Evolutionary conservation across 2,797 vertebrate genomes (phyloP), one percentile per base, ranked within the genome.

Genomic region (Centroberyx gerrardi): DNA sequence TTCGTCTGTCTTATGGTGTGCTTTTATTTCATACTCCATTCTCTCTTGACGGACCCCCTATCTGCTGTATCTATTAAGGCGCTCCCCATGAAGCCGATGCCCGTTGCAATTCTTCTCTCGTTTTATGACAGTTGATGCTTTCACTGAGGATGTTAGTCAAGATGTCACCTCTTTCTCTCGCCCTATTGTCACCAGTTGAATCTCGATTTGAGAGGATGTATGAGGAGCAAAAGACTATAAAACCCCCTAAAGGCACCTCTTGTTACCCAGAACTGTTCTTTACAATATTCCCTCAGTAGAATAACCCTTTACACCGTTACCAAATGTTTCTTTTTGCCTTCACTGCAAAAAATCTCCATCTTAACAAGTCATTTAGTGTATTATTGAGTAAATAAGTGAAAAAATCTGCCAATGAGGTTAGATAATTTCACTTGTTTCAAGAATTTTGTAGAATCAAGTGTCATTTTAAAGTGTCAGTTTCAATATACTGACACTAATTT

Each of bases 91-190:
- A 64, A 76, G 66, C 52, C 55, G 18, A 1, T 59, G 33, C 68
- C 62, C 55, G 56, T 73, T 70, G 80, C 18, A 29, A 67, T 58
- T 64, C 68, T 38, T 22, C 51, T 79, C 58, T 76, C 62, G 13
- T 22, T 76, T 83, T 68, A 63, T 83, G 79, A 86, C 80, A 83
- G 75, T 71, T 73, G 64, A 77, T 68, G 36, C 76, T 86, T 78
- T 84, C 58, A 81, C 76, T 72, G 70, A 67, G 63, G 72, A 84
- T 76, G 66, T 80, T 70, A 73, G 63, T 86, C 62, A 79, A 72
- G 62, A 78, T 81, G 76, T 80, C 72, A 36, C 63, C 66, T 80
- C 66, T 67, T 53, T 65, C 40, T 62, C 69, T 68, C 69, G 68
- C 74, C 69, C 86, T 72, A 54, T 75, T 85, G 74, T 87, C 80